Conservation (phyloP, 2,113 vertebrate species). For the Syngnathoides biaculeatus region DNA sequence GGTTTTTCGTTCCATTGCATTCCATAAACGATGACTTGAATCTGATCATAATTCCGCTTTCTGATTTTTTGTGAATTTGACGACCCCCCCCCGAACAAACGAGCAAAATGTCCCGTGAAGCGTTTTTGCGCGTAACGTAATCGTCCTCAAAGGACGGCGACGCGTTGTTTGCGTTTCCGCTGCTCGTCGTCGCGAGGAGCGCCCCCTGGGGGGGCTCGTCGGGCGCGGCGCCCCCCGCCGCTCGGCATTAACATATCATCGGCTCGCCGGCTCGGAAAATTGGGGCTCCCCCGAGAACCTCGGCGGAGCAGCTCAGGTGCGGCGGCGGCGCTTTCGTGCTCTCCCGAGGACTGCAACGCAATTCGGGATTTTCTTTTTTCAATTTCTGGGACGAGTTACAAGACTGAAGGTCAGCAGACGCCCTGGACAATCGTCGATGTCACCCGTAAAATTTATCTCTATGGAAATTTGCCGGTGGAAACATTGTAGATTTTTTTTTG, state of each 20-base stretch:
- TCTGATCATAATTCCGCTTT: not conserved
- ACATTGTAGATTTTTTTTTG: no score
- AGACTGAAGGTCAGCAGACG: no score
- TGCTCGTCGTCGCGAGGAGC: constrained; percentile 62
- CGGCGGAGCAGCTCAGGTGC: constrained; percentile 34
- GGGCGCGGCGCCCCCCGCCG: constrained; percentile 54
- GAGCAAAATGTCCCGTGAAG: not conserved
- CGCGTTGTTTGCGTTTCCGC: constrained; percentile 63
- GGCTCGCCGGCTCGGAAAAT: constrained; percentile 72
- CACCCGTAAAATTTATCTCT: no score
- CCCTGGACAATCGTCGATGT: no score
- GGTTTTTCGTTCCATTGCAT: no score
- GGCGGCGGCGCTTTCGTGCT: constrained; percentile 4
- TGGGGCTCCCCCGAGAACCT: constrained; percentile 59
- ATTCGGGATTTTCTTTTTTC: no score
- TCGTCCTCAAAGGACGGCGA: constrained; percentile 36
- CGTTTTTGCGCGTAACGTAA: constrained; percentile 18
- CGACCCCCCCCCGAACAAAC: no score
- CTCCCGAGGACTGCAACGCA: no score
- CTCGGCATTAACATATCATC: constrained; percentile 72
- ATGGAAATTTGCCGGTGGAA: no score
- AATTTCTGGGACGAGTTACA: no score
- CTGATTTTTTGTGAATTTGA: not conserved
- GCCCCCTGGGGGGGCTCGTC: constrained; percentile 53
- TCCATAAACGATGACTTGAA: not conserved